Conservation (phyloP, 1,140 invertebrate species). For the Bombyx mandarina region DNA sequence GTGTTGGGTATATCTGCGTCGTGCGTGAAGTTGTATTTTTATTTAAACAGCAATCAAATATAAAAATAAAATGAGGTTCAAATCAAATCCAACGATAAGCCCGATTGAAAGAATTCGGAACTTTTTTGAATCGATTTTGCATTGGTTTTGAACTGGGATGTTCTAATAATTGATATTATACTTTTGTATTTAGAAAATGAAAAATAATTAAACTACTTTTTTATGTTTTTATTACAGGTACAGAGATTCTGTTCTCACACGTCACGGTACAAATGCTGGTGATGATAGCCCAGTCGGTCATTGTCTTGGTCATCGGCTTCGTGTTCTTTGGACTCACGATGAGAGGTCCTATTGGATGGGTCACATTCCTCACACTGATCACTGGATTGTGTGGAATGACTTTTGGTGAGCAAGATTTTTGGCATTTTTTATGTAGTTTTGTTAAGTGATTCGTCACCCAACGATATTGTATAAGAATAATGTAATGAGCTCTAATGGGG, state of each 20-base stretch:
- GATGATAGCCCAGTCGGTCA: conserved; percentile 86
- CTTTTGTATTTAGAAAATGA: neutral
- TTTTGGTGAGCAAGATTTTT: conserved; percentile 75
- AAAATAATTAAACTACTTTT: conserved; percentile 1
- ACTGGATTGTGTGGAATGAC: conserved; percentile 94
- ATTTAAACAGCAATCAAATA: too few relatives aligned
- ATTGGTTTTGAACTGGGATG: too few relatives aligned
- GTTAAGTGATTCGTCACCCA: too few relatives aligned
- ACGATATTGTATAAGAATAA: too few relatives aligned
- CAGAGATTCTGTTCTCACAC: conserved; percentile 60
- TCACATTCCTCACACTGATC: conserved; percentile 83
- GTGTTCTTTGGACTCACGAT: conserved; percentile 86
- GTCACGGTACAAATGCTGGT: conserved; percentile 84
- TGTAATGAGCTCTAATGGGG: too few relatives aligned
- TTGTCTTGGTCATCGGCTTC: conserved; percentile 88
- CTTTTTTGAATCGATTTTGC: too few relatives aligned
- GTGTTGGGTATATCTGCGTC: too few relatives aligned
- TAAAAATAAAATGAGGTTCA: too few relatives aligned
- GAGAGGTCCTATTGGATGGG: conserved; percentile 82
- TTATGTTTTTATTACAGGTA: conserved; percentile 27
- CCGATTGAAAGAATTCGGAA: too few relatives aligned
- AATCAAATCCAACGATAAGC: too few relatives aligned
- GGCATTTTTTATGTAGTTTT: too few relatives aligned
- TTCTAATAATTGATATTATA: neutral
- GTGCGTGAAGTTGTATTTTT: too few relatives aligned